Conservation (phyloP, 1,140 invertebrate species). For the Brachionus plicatilis region DNA sequence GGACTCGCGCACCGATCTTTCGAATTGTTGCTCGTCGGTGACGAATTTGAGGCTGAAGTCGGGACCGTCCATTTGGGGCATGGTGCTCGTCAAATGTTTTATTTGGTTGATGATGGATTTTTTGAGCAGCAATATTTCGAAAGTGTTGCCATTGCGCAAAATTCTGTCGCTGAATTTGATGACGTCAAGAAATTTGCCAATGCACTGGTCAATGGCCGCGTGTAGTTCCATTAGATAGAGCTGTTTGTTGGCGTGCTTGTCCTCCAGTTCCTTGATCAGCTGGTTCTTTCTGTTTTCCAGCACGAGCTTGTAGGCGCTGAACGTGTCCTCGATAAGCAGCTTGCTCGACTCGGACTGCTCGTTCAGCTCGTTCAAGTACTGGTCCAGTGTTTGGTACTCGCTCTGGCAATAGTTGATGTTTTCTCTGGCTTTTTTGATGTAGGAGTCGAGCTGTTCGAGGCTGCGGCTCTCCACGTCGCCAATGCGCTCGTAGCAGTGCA, state of each 20-base stretch:
- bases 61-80: conserved; percentile 67
- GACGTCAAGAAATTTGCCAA: conserved; percentile 74
- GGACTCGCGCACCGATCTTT: conserved; percentile 59
- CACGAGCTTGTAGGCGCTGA: conserved; percentile 69
- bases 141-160: conserved; percentile 70
- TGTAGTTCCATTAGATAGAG: conserved; percentile 78
- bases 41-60: conserved; percentile 74
- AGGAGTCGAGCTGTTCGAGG: conserved; percentile 67
- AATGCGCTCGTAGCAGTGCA: conserved; percentile 72
- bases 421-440: conserved; percentile 65
- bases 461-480: conserved; percentile 68
- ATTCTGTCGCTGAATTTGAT: conserved; percentile 73
- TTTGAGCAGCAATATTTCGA: conserved; percentile 74
- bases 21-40: conserved; percentile 72
- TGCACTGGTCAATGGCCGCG: conserved; percentile 69
- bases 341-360: conserved; percentile 77
- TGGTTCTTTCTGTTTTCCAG: conserved; percentile 70
- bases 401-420: conserved; percentile 69
- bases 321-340: conserved; percentile 74
- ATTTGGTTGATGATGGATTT: conserved; percentile 70
- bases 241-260: conserved; percentile 74
- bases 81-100: conserved; percentile 69
- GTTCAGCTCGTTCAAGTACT: conserved; percentile 74
- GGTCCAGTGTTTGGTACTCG: conserved; percentile 63
- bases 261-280: conserved; percentile 68